A percentile compares a stretch with the other conserved stretches of the same genome.
Evolutionary conservation across 1,140 invertebrate genomes (phyloP).

Genomic region (Drosophila arawakana): DNA sequence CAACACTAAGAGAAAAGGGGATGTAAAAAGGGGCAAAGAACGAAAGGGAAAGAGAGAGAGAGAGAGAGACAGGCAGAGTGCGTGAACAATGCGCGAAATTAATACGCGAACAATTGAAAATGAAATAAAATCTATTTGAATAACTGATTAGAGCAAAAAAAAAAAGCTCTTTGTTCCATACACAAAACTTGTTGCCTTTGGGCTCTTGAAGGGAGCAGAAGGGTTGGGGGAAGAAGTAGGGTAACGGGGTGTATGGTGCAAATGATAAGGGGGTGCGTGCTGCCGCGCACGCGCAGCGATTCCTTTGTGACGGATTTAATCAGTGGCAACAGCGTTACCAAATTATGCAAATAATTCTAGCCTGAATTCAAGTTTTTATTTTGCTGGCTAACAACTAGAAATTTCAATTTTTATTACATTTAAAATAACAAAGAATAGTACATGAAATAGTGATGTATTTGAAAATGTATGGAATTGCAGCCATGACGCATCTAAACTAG

Average conservation of each 20-base stretch:
- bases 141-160: conserved; percentile 67
- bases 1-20: conserved; percentile 31
- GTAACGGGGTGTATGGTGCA: conserved; percentile 8
- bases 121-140: conserved; percentile 76
- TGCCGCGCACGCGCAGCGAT: conserved; percentile 62
- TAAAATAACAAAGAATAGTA: neutral
- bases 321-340: conserved; percentile 41
- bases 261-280: conserved; percentile 10
- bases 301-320: conserved; percentile 72
- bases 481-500: too few species aligned
- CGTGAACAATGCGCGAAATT: conserved; percentile 48
- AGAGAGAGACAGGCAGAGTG: neutral
- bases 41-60: neutral
- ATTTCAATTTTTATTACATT: conserved; percentile 23
- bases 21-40: neutral
- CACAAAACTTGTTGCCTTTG: conserved; percentile 63
- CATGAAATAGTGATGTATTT: neutral
- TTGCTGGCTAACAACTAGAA: conserved; percentile 14
- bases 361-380: conserved; percentile 48
- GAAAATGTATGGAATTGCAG: too few species aligned
- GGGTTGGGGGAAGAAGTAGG: neutral
- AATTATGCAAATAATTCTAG: conserved; percentile 54
- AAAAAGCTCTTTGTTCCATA: conserved; percentile 33
- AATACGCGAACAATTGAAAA: conserved; percentile 63
- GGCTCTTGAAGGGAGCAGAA: neutral